These are phyloP conservation scores for Eremophila alpestris DNA, from an alignment of 2,797 vertebrate species.

Conservation along the genomic window DNA sequence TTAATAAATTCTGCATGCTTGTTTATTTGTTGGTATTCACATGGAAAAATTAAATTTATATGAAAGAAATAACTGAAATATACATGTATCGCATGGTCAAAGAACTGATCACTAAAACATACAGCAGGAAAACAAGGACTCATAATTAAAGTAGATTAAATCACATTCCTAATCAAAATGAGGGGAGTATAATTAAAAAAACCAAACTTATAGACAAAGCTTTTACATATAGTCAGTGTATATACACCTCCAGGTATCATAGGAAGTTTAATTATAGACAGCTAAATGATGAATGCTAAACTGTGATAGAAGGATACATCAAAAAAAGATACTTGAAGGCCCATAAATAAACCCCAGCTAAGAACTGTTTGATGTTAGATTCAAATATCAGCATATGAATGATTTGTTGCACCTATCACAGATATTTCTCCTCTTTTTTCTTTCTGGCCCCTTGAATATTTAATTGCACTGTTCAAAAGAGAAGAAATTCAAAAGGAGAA, in stretches of 20 bases:
- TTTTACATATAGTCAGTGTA: not conserved
- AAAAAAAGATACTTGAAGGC: not conserved
- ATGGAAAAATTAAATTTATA: not conserved
- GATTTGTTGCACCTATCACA: not conserved
- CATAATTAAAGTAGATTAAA: not conserved
- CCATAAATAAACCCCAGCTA: not conserved
- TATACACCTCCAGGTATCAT: not conserved
- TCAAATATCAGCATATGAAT: not conserved
- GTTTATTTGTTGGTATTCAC: not conserved
- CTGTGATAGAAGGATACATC: not conserved
- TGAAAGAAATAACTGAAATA: not conserved
- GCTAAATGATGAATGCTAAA: not conserved
- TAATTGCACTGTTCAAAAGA: not conserved
- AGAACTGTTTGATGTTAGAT: not conserved
- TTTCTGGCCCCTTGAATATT: not conserved
- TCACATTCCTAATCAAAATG: not conserved
- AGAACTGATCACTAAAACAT: not conserved
- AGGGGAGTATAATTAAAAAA: not conserved
- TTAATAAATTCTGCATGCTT: not conserved
- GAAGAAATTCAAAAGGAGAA: not conserved
- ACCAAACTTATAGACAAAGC: not conserved
- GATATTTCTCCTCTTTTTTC: not conserved
- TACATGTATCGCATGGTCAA: not conserved
- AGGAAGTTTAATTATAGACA: not conserved
- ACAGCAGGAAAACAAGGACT: not conserved